phyloP scores from a whole-genome alignment of 2,113 vertebrate species.

The Bubo blakistoni region DNA sequence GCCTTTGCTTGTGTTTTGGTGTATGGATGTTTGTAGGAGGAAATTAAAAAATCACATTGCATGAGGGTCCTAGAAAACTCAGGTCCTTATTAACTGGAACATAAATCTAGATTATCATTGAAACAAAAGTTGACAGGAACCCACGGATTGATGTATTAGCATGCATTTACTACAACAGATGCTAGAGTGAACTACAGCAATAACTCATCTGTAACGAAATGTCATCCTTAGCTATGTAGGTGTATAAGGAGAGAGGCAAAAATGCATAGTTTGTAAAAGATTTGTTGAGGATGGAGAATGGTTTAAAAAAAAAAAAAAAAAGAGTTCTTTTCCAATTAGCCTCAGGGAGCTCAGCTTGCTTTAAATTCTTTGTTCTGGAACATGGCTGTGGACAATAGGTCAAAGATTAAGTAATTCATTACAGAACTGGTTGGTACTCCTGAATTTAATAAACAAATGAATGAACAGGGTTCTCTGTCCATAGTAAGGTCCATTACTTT shows the following conservation, averaged over 20 bases:
- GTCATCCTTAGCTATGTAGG: slow-evolving; percentile 31
- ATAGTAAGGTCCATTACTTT: not conserved
- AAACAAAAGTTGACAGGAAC: not conserved
- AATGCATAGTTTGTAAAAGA: slow-evolving; percentile 25
- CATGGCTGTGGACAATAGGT: slow-evolving; percentile 47
- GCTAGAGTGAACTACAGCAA: not conserved
- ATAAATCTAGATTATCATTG: not conserved
- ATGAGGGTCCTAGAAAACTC: not conserved
- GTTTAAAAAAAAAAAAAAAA: not conserved
- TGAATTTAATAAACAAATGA: slow-evolving; percentile 54
- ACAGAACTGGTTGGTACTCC: not conserved
- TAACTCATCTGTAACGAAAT: slow-evolving; percentile 61
- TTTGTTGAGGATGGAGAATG: slow-evolving; percentile 21
- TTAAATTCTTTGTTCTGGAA: slow-evolving; percentile 57
- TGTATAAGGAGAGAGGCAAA: slow-evolving; percentile 40
- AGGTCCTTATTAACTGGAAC: not conserved
- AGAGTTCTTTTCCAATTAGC: slow-evolving; percentile 61
- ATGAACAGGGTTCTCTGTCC: not conserved
- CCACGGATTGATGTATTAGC: not conserved
- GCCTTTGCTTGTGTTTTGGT: not conserved
- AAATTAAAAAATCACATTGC: not conserved
- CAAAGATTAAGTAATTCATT: slow-evolving; percentile 44
- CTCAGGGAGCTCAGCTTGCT: slow-evolving; percentile 59
- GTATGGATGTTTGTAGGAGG: not conserved
- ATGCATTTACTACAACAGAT: not conserved